Base-by-base conservation (phyloP, 2,113 vertebrate species). In the Chinchilla lanigera region DNA sequence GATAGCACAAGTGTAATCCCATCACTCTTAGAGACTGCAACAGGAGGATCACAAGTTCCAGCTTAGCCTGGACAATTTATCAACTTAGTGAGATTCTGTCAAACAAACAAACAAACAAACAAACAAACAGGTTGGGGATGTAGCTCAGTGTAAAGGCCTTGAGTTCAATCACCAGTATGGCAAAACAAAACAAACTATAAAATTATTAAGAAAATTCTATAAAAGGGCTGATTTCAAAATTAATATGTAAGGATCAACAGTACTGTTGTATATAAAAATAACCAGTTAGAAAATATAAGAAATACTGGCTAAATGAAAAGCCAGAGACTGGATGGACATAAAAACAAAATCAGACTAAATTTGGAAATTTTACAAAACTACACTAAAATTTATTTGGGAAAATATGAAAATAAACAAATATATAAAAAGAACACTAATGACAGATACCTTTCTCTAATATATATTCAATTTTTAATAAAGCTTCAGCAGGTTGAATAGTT, bases 361-460 rank as follows among this genome's bases (percentile, higher is more conserved):
- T 94, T 93, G 80, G 58, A 82, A 54, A 83, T 86, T 92, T 92
- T 87, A 56, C 10, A 56, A 85, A 93, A 63, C 52, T 88, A 77
- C 73, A 75, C 65, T 96, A 89, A 89, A 75, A 50, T 86, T 90
- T 89, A 97, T 28, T 82, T 96, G 44, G 58, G 56, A 94, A 95
- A 73, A 54, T 88, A 30, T 58, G 38, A 87, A 38, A 78, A 56
- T 50, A 85, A 56, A 75, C 14, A 95, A 83, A 86, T 71, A 30
- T 52, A 69, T 86, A 14, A 58, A 84, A 88, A 90, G 24, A 90
- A 91, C 61, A 86, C 14, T 17, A 78, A 80, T 50, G 61, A 90
- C 17, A 35, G 13, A 38, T 12, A 81, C 54, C 35, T 58, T 93
- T 89, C 41, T 71, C 12, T 86, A 81, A 85, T n/a, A 24, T 90